Evolutionary conservation across 2,888 invertebrate genomes (phyloP), one percentile per base, ranked within the genome.

Genomic region (Zhuqinia jingwanae): DNA sequence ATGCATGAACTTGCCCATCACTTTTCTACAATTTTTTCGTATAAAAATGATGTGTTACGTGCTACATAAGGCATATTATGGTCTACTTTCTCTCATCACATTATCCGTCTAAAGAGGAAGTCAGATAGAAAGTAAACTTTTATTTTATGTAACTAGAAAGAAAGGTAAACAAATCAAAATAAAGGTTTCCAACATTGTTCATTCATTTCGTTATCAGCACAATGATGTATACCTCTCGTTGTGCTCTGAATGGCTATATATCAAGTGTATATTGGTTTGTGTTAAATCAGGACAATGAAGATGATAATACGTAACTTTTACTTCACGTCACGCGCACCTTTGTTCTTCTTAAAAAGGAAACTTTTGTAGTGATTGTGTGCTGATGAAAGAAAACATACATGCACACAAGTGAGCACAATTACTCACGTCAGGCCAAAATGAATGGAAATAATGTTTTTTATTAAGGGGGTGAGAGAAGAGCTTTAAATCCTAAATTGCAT

Each of bases 301-400:
- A 65, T 17, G 42, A 22, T 45, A 68, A 68, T 45, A 25, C 17
- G 65, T 17, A 45, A 60, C 60, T 60, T 17, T 68, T 45, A 42
- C 22, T 68, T 45, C 42, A 22, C 45, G 45, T 68, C 68, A 68
- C 68, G 45, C 45, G 10, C 17, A 17, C 6, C 11, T 20, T 68
- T 68, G 20, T 42, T 68, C 42, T 17, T 68, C 10, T 27, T 1
- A 27, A 27, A 27, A 27, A 60, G 27, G 27, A 25, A 63, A 17
- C n/a, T 36, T 63, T n/a, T n/a, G n/a, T n/a, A n/a, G 63, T n/a
- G n/a, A 30, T n/a, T 30, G 22, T 63, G 10, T 30, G 63, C 17
- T 5, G 53, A 3, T 36, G 36, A 36, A n/a, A n/a, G n/a, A n/a
- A n/a, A n/a, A n/a, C n/a, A n/a, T 15, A 47, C 47, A 47, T 15